Evolutionary conservation across 1,140 invertebrate genomes (phyloP).

Genomic region (Aethina tumida): DNA sequence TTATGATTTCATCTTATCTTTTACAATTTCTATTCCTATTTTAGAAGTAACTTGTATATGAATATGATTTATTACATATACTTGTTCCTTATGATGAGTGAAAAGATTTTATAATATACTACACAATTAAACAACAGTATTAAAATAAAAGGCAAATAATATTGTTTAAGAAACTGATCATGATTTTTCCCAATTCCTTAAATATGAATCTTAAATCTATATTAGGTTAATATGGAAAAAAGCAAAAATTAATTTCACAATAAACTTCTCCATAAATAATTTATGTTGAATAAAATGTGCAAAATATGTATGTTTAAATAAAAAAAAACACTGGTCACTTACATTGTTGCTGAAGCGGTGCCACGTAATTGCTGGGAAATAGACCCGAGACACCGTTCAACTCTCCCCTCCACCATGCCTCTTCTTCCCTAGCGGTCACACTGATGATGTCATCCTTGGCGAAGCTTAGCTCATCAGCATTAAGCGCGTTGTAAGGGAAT

Average conservation of each 20-base stretch:
- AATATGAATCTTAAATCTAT: neutral
- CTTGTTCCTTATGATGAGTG: no score
- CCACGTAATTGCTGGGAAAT: constrained; percentile 89
- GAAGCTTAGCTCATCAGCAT: constrained; percentile 89
- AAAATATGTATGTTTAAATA: neutral
- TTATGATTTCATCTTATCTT: no score
- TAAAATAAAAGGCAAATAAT: no score
- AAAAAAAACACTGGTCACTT: constrained; percentile 36
- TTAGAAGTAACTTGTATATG: no score
- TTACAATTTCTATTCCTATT: no score
- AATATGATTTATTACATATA: no score
- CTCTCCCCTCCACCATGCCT: constrained; percentile 94
- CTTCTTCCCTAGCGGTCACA: constrained; percentile 83
- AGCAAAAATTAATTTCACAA: neutral
- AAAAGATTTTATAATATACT: no score
- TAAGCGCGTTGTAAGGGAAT: constrained; percentile 86
- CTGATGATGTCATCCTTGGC: constrained; percentile 90
- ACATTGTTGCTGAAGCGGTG: constrained; percentile 46
- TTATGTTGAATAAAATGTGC: neutral
- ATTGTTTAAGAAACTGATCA: no score
- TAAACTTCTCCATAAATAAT: neutral
- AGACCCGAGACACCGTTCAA: constrained; percentile 76
- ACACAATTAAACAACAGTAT: no score
- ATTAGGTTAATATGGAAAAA: neutral
- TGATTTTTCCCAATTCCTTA: neutral